A percentile compares a stretch with the other conserved stretches of the same genome.
phyloP scores from a whole-genome alignment of 2,113 vertebrate genomes.

The Elgaria multicarinata region DNA sequence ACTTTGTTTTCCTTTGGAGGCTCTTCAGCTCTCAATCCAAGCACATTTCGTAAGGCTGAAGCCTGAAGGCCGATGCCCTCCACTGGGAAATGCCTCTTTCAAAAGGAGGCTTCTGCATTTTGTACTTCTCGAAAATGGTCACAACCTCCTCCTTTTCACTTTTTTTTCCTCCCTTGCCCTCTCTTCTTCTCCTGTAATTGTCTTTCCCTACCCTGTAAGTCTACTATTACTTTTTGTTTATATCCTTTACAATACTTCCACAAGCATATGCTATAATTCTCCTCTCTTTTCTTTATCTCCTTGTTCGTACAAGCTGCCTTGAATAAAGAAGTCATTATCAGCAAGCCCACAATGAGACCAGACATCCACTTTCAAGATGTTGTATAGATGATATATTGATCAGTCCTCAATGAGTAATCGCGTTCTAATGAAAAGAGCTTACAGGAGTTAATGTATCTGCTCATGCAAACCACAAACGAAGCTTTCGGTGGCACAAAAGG shows the following conservation, averaged over 20 bases:
- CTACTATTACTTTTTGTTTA: conserved; percentile 77
- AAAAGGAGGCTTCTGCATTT: conserved; percentile 64
- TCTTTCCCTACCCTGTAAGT: conserved; percentile 59
- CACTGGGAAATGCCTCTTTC: conserved; percentile 50
- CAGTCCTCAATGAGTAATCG: conserved; percentile 89
- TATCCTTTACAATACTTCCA: conserved; percentile 85
- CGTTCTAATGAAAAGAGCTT: conserved; percentile 86
- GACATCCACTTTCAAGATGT: conserved; percentile 92
- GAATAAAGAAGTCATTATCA: conserved; percentile 96
- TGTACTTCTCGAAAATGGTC: conserved; percentile 40
- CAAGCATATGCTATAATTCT: conserved; percentile 88
- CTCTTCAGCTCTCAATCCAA: conserved; percentile 16
- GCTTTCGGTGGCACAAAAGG: conserved; percentile 85
- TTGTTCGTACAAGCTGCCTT: conserved; percentile 94
- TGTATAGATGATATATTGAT: conserved; percentile 97
- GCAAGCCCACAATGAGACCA: conserved; percentile 89
- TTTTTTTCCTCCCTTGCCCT: conserved; percentile 63
- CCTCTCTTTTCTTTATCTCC: conserved; percentile 90
- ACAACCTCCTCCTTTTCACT: conserved; percentile 50
- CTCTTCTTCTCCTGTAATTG: conserved; percentile 66
- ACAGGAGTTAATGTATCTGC: conserved; percentile 86
- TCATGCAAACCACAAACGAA: conserved; percentile 88
- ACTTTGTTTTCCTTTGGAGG: neutral
- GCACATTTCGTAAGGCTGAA: conserved; percentile 53
- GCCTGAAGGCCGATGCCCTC: conserved; percentile 61